These are phyloP conservation scores for Kryptolebias ocellatus DNA, from an alignment of 2,797 vertebrate genomes.

Conservation along the genomic window DNA sequence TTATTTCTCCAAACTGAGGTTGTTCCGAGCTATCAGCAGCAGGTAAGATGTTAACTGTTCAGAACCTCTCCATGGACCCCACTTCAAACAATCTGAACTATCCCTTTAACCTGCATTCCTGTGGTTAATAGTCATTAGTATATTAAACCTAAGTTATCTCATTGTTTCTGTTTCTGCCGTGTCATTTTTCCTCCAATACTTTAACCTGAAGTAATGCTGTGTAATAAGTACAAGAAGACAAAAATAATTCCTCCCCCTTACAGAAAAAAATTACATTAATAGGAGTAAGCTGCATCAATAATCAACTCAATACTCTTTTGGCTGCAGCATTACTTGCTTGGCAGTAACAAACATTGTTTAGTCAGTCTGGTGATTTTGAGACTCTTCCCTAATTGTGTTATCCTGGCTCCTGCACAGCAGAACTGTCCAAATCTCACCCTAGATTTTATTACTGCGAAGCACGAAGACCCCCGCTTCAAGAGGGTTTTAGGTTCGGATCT, in stretches of 20 bases:
- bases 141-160: too few species aligned
- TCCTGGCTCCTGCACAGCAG: background rate
- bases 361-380: background rate
- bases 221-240: background rate
- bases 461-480: background rate
- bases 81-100: too few species aligned
- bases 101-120: too few species aligned
- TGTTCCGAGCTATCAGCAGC: too few species aligned
- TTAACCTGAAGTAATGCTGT: constrained; percentile 1
- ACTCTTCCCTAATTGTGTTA: background rate
- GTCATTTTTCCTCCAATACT: too few species aligned
- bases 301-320: background rate
- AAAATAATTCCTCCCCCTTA: background rate
- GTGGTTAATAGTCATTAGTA: too few species aligned
- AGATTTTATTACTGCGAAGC: background rate
- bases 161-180: too few species aligned
- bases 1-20: too few species aligned
- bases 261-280: background rate
- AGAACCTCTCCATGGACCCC: too few species aligned
- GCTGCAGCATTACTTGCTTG: background rate
- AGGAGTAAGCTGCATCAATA: background rate
- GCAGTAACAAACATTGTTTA: background rate
- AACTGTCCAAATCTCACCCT: background rate
- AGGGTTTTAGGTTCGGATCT: background rate
- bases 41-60: too few species aligned